Evolutionary conservation across 2,113 vertebrate genomes (phyloP).

Genomic region (Elephas maximus): DNA sequence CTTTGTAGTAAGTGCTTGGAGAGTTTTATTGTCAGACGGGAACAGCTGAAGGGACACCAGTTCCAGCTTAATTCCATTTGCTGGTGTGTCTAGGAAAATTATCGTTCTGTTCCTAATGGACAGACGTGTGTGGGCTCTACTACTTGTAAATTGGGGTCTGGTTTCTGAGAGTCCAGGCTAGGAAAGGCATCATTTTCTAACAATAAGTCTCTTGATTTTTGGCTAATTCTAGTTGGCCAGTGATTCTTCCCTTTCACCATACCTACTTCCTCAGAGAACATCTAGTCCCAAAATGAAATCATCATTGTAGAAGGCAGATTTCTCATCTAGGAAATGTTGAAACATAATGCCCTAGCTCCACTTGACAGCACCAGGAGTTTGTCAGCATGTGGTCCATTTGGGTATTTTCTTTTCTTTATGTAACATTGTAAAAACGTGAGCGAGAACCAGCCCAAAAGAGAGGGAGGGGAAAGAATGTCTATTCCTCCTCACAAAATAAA

Average conservation of each 20-base stretch:
- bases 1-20: conserved; percentile 54
- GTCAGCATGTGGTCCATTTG: conserved; percentile 57
- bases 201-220: conserved; percentile 20
- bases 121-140: neutral
- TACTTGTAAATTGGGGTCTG: conserved; percentile 48
- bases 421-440: conserved; percentile 17
- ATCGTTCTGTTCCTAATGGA: conserved; percentile 50
- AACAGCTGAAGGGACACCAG: conserved; percentile 23
- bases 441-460: conserved; percentile 21
- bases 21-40: neutral
- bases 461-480: neutral
- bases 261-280: conserved; percentile 50
- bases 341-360: conserved; percentile 50
- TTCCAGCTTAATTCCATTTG: conserved; percentile 70
- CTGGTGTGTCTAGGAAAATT: conserved; percentile 53
- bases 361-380: conserved; percentile 59
- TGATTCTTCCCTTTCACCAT: neutral
- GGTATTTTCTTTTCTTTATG: neutral
- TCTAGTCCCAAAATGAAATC: conserved; percentile 29
- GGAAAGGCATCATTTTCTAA: neutral
- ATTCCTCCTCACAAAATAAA: neutral
- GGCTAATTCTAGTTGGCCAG: neutral
- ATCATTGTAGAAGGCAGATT: neutral
- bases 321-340: conserved; percentile 55
- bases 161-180: conserved; percentile 18